Evolutionary conservation across 2,797 vertebrate species (phyloP), one percentile per base, ranked within the genome.

Genomic region (Sphenodon punctatus): DNA sequence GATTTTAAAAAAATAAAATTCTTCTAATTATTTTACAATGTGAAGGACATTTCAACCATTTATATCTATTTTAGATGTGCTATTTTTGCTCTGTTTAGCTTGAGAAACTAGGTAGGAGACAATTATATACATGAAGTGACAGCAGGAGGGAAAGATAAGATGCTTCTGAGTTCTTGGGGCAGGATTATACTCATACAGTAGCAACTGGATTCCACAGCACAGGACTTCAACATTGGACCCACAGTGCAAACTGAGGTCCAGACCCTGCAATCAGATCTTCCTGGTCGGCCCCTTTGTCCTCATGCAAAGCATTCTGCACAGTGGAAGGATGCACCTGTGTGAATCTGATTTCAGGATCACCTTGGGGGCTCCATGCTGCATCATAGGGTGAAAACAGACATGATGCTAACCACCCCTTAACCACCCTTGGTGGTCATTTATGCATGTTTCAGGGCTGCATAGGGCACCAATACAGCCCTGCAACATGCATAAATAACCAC

Each of bases 1-100:
- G 41, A 43, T 85, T 84, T 84, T n/a, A 77, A 88, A 85, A 2
- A 39, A 86, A n/a, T n/a, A 76, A 86, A 85, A 32, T 74, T 63
- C 75, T 76, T 66, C 61, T 87, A 92, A 92, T 89, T 90, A 85
- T 65, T 74, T 67, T 61, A 48, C 83, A 74, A 91, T 70, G 16
- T 41, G 78, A 55, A 20, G 79, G 68, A 51, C 13, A 73, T 76
- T 77, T 39, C 58, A 58, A 1, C 15, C n/a, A 41, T 7, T 46
- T 61, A 67, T 63, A 42, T 38, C 32, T 34, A 56, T 34, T 36
- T 30, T 32, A 22, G 30, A 10, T 22, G 34, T 12, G 55, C 58
- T 22, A 70, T 69, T 65, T 61, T 53, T 66, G 59, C 61, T 42
- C 48, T 64, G 69, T 71, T 75, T 23, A 51, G 46, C 51, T 30